These are phyloP conservation scores for Strigops habroptila DNA, from an alignment of 2,113 vertebrate species.

Conservation along the genomic window DNA sequence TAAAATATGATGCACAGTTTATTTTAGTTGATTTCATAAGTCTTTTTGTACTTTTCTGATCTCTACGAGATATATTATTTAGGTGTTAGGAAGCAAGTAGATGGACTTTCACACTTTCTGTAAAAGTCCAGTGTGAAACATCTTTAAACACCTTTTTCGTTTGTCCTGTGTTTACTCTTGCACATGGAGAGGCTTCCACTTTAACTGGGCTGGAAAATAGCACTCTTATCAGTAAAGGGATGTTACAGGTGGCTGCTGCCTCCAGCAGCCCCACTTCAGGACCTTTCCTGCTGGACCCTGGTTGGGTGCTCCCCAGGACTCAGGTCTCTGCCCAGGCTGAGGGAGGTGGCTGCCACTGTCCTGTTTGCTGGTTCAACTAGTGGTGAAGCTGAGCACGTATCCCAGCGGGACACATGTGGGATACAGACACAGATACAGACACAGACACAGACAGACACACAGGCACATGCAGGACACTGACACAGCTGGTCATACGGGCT, in stretches of 20 bases:
- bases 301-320: fast-evolving
- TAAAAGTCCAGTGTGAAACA: background rate
- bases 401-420: background rate
- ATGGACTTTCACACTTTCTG: background rate
- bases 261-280: background rate
- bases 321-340: background rate
- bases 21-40: background rate
- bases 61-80: background rate
- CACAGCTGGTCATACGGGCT: background rate
- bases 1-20: background rate
- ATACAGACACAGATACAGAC: background rate
- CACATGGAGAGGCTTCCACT: background rate
- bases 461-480: too few relatives aligned
- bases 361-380: background rate
- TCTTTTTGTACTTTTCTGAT: background rate
- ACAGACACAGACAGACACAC: fast-evolving
- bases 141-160: background rate
- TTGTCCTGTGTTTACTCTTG: background rate
- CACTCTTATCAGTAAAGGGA: background rate
- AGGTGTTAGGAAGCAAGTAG: background rate
- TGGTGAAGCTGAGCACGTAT: background rate
- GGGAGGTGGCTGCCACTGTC: fast-evolving
- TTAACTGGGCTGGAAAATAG: background rate
- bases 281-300: background rate
- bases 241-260: background rate